Evolutionary conservation across 2,797 vertebrate genomes (phyloP), one percentile per base, ranked within the genome.

Genomic region (Todus mexicanus): DNA sequence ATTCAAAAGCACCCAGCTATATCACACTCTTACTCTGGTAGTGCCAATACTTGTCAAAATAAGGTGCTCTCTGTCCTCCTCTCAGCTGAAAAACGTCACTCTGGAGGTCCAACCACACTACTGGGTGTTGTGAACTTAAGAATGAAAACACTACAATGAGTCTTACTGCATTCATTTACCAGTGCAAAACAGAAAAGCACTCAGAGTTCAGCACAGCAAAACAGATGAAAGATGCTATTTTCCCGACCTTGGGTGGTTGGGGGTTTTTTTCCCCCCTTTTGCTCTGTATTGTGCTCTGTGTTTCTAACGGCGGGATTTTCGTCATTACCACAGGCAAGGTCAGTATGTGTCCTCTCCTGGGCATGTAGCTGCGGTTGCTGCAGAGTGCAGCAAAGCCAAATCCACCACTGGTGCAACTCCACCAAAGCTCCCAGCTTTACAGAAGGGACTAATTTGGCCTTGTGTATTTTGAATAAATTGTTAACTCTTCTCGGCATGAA

Each of bases 401-500:
- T 33, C 79, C 87, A 92, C 56, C 5, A 7, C 76, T 84, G 90
- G 78, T 96, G 84, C 92, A 86, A 81, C 93, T 94, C 90, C 89
- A 93, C 94, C 87, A 94, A 68, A 84, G 81, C 93, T 84, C 71
- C 77, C 77, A 93, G 92, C 94, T 90, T 94, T 87, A 89, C 94
- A 96, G 88, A 92, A 93, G 81, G 90, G 92, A 95, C 79, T 95
- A 94, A 96, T 96, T 95, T 93, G 95, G 94, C 93, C 90, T 95
- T 95, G 96, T 95, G 96, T 83, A 73, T 96, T 98, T 95, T 84
- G 97, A 97, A 96, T 98, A 97, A 98, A 98, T 89, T 97, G 98
- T 98, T 98, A 98, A 98, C 97, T 98, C 97, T 97, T 97, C 97
- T 97, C 96, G 45, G 97, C 96, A 94, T 97, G 97, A 96, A 98